Evolutionary conservation across 1,140 invertebrate genomes (phyloP).

Genomic region (Vanessa atalanta): DNA sequence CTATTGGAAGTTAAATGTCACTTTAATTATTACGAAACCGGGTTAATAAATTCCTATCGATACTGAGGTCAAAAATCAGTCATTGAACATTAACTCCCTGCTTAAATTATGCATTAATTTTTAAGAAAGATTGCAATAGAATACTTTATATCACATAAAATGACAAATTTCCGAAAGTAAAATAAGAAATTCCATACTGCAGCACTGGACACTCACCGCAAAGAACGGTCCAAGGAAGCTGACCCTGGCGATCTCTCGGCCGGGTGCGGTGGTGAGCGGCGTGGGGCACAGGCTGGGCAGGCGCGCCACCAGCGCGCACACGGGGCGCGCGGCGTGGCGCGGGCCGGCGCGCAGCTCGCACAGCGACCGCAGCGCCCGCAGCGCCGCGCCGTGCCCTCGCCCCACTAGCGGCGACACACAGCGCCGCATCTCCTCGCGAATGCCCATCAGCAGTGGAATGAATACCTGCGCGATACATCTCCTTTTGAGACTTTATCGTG

Average conservation of each 20-base stretch:
- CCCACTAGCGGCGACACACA: constrained; percentile 63
- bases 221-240: constrained; percentile 95
- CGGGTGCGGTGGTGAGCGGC: constrained; percentile 85
- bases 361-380: constrained; percentile 69
- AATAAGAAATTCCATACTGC: neutral
- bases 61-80: neutral
- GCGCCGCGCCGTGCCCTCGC: constrained; percentile 63
- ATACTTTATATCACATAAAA: too few species aligned
- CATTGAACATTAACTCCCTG: neutral
- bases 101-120: too few species aligned
- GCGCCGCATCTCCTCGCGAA: constrained; percentile 76
- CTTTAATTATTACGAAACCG: too few species aligned
- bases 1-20: too few species aligned
- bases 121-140: too few species aligned
- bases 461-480: constrained; percentile 57
- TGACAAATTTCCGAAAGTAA: too few species aligned
- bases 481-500: too few species aligned
- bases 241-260: constrained; percentile 90
- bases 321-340: constrained; percentile 82
- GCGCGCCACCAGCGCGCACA: constrained; percentile 88
- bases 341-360: constrained; percentile 70
- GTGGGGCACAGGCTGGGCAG: constrained; percentile 89
- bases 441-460: constrained; percentile 69
- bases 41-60: too few species aligned
- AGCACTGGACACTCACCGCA: constrained; percentile 78